Conservation (phyloP, 2,113 vertebrate species). For the Crotalus viridis region DNA sequence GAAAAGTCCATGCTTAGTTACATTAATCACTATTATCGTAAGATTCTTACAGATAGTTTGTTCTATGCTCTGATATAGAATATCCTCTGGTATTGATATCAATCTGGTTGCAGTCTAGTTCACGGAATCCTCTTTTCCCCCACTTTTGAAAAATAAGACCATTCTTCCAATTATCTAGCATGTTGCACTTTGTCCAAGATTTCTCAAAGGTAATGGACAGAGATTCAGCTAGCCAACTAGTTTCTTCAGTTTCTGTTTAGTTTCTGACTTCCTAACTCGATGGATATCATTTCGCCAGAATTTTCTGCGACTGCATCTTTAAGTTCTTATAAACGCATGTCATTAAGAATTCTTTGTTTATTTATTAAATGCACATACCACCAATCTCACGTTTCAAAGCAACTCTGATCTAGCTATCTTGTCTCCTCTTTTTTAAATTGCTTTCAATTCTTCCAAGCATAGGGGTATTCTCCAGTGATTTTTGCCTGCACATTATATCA, state of each 20-base stretch:
- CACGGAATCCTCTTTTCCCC: not conserved
- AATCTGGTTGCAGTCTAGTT: not conserved
- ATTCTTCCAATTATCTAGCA: not conserved
- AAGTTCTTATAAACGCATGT: not conserved
- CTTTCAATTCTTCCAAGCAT: not conserved
- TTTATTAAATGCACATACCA: not conserved
- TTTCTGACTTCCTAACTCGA: not conserved
- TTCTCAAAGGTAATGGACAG: not conserved
- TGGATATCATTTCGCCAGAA: not conserved
- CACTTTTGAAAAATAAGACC: not conserved
- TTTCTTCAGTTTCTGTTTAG: not conserved
- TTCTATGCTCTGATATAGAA: not conserved
- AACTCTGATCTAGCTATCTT: not conserved
- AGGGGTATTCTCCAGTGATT: not conserved
- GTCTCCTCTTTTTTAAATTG: not conserved
- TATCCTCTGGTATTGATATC: not conserved
- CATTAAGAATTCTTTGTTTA: not conserved
- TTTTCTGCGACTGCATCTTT: not conserved
- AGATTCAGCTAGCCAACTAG: not conserved
- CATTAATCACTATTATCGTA: not conserved
- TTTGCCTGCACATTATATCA: not conserved
- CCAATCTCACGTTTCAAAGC: not conserved
- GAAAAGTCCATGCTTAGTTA: not conserved
- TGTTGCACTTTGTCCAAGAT: not conserved
- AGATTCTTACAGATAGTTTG: not conserved